Conservation (phyloP, 2,888 invertebrate genomes). For the Glaucopsyche alexis region DNA sequence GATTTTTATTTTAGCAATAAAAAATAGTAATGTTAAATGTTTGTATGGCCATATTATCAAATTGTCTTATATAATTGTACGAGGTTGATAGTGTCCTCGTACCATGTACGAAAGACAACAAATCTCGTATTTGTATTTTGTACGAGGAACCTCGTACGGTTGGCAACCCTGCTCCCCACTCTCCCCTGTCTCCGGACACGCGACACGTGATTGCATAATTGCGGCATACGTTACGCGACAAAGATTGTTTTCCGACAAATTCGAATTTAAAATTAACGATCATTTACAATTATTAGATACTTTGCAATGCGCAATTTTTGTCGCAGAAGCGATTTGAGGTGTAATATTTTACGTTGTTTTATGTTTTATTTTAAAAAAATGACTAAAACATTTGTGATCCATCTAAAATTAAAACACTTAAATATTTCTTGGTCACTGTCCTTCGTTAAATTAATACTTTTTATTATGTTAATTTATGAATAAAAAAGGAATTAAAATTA, state of each 20-base stretch:
- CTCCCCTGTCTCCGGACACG: background rate
- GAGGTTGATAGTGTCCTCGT: too few species aligned
- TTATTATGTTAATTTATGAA: too few species aligned
- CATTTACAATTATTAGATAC: background rate
- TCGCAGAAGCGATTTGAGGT: background rate
- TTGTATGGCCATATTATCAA: too few species aligned
- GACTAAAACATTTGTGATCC: background rate
- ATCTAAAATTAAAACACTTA: background rate
- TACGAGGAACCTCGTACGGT: too few species aligned
- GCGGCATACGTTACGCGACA: slow-evolving; percentile 17
- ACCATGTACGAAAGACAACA: too few species aligned
- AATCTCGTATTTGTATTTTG: too few species aligned
- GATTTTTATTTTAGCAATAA: too few species aligned
- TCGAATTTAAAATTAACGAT: slow-evolving; percentile 17
- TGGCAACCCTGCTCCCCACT: too few species aligned
- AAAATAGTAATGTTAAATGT: too few species aligned
- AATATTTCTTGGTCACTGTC: background rate
- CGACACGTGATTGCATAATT: slow-evolving; percentile 25
- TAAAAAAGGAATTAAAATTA: too few species aligned
- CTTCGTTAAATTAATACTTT: too few species aligned
- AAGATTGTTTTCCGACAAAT: slow-evolving; percentile 6
- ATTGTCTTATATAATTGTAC: too few species aligned
- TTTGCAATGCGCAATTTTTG: background rate
- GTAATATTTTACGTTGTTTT: background rate
- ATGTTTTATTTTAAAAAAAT: background rate